Percentiles rank a stretch among this genome's conserved stretches.
Evolutionary conservation across 2,888 invertebrate species (phyloP).

Genomic region (Epinotia brunnichana): DNA sequence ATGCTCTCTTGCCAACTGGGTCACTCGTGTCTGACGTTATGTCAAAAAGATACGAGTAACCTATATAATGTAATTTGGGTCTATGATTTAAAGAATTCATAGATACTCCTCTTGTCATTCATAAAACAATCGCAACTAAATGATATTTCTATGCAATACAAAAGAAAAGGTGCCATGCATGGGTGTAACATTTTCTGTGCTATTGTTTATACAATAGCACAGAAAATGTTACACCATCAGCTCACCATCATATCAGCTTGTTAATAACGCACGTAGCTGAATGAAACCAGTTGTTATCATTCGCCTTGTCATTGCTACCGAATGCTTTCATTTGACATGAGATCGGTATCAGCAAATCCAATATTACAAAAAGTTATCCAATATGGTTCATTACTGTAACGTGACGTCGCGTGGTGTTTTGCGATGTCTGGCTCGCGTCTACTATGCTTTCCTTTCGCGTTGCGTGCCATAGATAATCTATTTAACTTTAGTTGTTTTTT

Average conservation of each 20-base stretch:
- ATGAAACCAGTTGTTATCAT: constrained; percentile 16
- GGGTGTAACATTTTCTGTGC: not conserved
- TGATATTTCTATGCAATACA: constrained; percentile 1
- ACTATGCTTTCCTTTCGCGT: constrained; percentile 45
- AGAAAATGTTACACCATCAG: too few relatives aligned
- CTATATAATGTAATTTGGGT: constrained; percentile 10
- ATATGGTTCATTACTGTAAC: constrained; percentile 50
- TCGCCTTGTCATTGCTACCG: constrained; percentile 3
- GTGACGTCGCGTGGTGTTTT: constrained; percentile 48
- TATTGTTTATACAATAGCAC: too few relatives aligned
- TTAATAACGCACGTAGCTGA: constrained; percentile 11
- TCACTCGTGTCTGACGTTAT: constrained; percentile 64
- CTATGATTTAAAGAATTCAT: not conserved
- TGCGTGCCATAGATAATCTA: constrained; percentile 20
- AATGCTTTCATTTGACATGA: constrained; percentile 4
- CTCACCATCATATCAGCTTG: not conserved
- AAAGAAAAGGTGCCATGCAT: constrained; percentile 23
- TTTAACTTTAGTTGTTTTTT: constrained; percentile 6
- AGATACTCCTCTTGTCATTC: too few relatives aligned
- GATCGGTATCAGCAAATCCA: constrained; percentile 14
- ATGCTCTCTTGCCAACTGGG: constrained; percentile 73
- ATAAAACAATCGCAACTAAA: constrained; percentile 16
- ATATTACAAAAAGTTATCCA: constrained; percentile 25
- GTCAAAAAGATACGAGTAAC: constrained; percentile 29
- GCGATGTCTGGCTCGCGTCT: constrained; percentile 56